These are phyloP conservation scores for Oreochromis spilurus DNA, from an alignment of 2,113 vertebrate genomes.

Conservation along the genomic window DNA sequence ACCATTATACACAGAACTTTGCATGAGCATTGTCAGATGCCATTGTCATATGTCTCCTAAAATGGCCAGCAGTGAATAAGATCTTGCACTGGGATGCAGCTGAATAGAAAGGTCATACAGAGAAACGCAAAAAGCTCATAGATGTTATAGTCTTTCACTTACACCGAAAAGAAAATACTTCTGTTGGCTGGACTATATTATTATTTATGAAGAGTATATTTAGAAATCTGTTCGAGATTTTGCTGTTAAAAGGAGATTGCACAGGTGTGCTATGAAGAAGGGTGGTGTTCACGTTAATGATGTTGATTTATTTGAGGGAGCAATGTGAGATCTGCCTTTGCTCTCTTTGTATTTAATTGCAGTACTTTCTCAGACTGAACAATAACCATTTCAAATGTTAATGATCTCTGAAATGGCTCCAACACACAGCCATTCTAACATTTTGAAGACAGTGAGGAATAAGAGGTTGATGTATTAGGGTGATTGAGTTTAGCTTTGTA, in stretches of 20 bases:
- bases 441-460: neutral
- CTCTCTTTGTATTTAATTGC: neutral
- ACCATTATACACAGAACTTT: conserved; percentile 3
- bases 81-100: neutral
- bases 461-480: neutral
- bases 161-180: neutral
- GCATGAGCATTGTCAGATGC: neutral
- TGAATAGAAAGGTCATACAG: neutral
- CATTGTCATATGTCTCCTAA: neutral
- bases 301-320: conserved; percentile 16
- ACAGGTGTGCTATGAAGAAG: neutral
- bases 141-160: neutral
- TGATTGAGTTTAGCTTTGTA: neutral
- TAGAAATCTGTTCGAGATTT: neutral
- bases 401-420: conserved; percentile 24
- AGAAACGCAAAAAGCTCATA: neutral
- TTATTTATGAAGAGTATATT: neutral
- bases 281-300: neutral
- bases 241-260: neutral
- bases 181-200: neutral
- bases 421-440: conserved; percentile 2
- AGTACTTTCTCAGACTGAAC: neutral
- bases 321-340: neutral
- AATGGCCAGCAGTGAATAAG: neutral
- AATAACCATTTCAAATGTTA: conserved; percentile 16